These are phyloP conservation scores for Rostratula benghalensis DNA, from an alignment of 2,113 vertebrate genomes.

Conservation along the genomic window DNA sequence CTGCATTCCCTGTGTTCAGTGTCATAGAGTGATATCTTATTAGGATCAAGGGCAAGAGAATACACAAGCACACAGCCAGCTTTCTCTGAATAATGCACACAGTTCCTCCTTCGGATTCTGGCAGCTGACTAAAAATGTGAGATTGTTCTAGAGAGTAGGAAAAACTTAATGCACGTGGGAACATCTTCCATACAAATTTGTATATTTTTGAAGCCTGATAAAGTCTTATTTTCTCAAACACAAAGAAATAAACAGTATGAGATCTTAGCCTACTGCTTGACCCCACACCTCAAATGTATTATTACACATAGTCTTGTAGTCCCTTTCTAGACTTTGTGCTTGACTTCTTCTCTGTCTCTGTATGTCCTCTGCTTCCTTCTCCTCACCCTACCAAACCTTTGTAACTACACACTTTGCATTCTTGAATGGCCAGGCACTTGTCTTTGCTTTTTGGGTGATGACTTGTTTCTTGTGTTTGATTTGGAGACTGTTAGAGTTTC, in stretches of 20 bases:
- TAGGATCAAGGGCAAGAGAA: background rate
- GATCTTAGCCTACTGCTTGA: background rate
- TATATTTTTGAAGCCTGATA: background rate
- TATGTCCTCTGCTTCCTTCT: background rate
- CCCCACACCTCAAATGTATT: background rate
- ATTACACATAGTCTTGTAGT: background rate
- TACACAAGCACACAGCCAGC: background rate
- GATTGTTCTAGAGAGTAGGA: background rate
- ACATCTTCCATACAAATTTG: background rate
- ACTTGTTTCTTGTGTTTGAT: slow-evolving; percentile 29
- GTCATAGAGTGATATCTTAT: background rate
- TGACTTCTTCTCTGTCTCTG: background rate
- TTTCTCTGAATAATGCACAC: background rate
- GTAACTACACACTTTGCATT: background rate
- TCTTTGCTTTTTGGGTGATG: slow-evolving; percentile 1
- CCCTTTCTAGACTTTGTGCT: background rate
- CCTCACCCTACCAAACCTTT: background rate
- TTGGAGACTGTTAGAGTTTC: slow-evolving; percentile 47
- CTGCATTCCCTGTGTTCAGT: background rate
- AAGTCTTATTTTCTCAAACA: background rate
- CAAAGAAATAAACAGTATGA: background rate
- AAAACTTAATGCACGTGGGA: background rate
- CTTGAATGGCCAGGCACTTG: background rate
- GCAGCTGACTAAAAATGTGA: background rate
- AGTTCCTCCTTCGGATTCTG: background rate